These are phyloP conservation scores for Nyctibius bracteatus DNA, from an alignment of 2,113 vertebrate genomes.

Conservation along the genomic window DNA sequence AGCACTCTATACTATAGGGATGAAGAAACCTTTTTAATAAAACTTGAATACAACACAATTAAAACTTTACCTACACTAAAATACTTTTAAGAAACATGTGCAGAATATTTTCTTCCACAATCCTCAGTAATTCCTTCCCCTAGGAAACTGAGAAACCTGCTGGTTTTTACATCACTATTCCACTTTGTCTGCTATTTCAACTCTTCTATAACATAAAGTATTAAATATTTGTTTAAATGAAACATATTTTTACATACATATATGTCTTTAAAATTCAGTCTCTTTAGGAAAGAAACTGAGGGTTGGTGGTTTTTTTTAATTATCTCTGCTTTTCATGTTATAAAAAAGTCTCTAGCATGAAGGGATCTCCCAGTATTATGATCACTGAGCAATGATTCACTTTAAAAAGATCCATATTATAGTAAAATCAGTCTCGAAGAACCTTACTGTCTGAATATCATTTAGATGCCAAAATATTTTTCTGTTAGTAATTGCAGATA, in stretches of 20 bases:
- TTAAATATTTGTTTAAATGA: background rate
- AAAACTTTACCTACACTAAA: fast-evolving
- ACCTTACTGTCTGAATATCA: background rate
- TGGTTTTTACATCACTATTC: background rate
- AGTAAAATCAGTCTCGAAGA: background rate
- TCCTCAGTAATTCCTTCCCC: background rate
- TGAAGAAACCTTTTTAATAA: background rate
- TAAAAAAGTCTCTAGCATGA: background rate
- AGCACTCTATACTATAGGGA: background rate
- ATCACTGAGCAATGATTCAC: background rate
- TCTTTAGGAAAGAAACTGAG: background rate
- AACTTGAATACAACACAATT: background rate
- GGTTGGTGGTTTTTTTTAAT: no score
- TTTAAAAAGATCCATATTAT: background rate
- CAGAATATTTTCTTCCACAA: background rate
- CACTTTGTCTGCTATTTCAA: background rate
- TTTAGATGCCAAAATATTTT: background rate
- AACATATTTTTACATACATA: background rate
- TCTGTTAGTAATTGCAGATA: background rate
- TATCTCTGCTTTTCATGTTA: background rate
- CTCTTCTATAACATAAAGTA: background rate
- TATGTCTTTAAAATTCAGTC: background rate
- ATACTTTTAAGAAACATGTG: background rate
- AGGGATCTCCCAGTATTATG: background rate
- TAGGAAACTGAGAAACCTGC: background rate